Conservation (phyloP, 1,140 invertebrate species). For the Pogonomyrmex barbatus region DNA sequence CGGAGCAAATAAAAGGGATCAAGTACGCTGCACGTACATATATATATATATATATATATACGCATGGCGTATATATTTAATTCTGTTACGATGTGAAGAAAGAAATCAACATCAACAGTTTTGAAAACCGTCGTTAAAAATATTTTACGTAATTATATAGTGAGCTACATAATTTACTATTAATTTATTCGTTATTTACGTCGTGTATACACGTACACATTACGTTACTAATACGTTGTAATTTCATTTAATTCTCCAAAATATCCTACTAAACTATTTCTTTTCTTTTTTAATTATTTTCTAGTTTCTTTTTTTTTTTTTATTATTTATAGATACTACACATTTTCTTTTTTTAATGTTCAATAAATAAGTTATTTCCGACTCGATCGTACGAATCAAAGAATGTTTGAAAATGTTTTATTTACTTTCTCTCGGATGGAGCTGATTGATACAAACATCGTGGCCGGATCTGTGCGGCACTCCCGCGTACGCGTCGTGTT, state of each 20-base stretch:
- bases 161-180: neutral
- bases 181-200: neutral
- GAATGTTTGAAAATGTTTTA: slow-evolving; percentile 6
- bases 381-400: neutral
- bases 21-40: neutral
- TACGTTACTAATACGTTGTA: no score
- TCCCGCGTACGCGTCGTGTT: slow-evolving; percentile 35
- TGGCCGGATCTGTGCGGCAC: neutral
- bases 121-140: neutral
- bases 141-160: neutral
- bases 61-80: neutral
- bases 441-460: neutral
- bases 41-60: neutral
- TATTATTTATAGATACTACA: no score
- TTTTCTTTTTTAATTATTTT: neutral
- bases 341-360: neutral
- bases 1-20: slow-evolving; percentile 23
- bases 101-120: neutral
- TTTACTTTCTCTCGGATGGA: slow-evolving; percentile 16
- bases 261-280: no score
- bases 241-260: no score
- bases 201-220: no score
- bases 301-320: neutral
- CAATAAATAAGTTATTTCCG: neutral
- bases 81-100: neutral